Evolutionary conservation across 2,888 invertebrate species (phyloP).

Genomic region (Acrocyrtus sp.): DNA sequence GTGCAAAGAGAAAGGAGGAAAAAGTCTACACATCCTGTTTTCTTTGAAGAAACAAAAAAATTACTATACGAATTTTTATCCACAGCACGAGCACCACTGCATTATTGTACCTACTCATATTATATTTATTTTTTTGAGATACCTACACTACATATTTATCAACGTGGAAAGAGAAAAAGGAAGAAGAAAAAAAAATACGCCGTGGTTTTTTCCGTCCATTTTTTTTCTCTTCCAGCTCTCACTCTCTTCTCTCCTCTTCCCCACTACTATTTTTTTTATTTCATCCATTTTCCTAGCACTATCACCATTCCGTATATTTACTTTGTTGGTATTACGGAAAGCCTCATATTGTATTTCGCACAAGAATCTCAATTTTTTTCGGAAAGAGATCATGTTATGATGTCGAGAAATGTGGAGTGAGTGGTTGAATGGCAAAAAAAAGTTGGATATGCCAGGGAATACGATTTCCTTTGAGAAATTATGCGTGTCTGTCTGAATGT

Average conservation of each 20-base stretch:
- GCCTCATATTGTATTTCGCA: constrained; percentile 13
- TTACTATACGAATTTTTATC: neutral
- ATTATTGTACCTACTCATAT: neutral
- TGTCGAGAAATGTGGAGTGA: neutral
- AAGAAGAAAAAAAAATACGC: neutral
- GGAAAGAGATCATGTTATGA: constrained; percentile 5
- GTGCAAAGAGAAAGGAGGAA: constrained; percentile 32
- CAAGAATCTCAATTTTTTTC: constrained; percentile 5
- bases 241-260: neutral
- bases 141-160: too few relatives aligned
- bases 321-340: neutral
- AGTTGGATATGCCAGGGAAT: constrained; percentile 13
- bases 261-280: too few relatives aligned
- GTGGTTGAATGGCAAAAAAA: neutral
- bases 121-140: constrained; percentile 15
- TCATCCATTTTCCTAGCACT: neutral
- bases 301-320: too few relatives aligned
- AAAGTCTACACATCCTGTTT: constrained; percentile 38
- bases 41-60: neutral
- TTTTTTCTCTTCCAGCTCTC: neutral
- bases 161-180: neutral
- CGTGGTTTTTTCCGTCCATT: constrained; percentile 13
- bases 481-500: constrained; percentile 23
- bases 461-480: constrained; percentile 41
- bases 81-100: too few relatives aligned